phyloP scores from a whole-genome alignment of 2,797 vertebrate species.

The Brachyalestes nurse region DNA sequence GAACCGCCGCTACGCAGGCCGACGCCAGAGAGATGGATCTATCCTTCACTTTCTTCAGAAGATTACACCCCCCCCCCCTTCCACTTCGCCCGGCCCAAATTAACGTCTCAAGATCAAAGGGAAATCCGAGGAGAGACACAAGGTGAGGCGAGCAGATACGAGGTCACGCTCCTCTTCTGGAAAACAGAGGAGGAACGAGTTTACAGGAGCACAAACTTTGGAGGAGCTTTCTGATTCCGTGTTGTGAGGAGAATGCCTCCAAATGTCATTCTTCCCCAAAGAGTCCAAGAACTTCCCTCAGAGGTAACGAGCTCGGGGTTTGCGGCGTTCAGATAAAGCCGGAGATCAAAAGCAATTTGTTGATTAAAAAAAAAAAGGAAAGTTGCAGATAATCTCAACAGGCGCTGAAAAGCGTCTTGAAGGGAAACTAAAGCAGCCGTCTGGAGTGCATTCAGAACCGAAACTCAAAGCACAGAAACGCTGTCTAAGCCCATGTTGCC shows the following conservation, averaged over 20 bases:
- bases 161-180: neutral
- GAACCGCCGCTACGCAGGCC: neutral
- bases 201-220: neutral
- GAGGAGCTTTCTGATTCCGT: neutral
- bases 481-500: constrained; percentile 20
- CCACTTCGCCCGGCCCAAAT: neutral
- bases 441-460: neutral
- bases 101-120: constrained; percentile 34
- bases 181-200: neutral
- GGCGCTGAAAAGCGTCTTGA: constrained; percentile 9
- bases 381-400: neutral
- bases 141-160: constrained; percentile 20
- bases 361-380: neutral
- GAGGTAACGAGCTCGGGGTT: neutral
- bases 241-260: neutral
- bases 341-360: constrained; percentile 1
- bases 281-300: neutral
- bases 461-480: constrained; percentile 11
- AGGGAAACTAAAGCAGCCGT: constrained; percentile 6
- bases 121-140: constrained; percentile 13
- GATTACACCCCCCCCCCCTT: neutral
- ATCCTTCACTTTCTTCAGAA: neutral
- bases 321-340: constrained; percentile 14
- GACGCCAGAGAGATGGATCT: neutral
- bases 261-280: neutral